These are phyloP conservation scores for Pluvianellus socialis DNA, from an alignment of 2,113 vertebrate species.

Conservation along the genomic window DNA sequence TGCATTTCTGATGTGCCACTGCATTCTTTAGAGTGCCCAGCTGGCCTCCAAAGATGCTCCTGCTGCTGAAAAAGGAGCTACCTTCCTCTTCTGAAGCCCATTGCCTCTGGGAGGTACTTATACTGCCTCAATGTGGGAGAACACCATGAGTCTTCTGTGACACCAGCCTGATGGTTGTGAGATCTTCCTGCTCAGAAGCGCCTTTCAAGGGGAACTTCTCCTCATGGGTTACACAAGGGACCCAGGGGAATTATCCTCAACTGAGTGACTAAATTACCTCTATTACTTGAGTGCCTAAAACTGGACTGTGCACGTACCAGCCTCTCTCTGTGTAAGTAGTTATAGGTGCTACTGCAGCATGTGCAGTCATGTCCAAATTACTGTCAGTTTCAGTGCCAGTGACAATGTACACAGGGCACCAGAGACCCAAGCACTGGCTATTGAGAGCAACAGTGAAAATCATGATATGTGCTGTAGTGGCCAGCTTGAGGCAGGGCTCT, in stretches of 20 bases:
- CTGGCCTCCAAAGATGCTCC: background rate
- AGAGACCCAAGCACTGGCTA: background rate
- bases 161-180: background rate
- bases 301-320: background rate
- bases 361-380: background rate
- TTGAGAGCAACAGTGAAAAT: background rate
- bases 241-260: background rate
- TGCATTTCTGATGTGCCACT: background rate
- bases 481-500: fast-evolving
- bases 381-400: background rate
- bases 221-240: fast-evolving
- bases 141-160: fast-evolving
- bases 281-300: background rate
- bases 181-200: background rate
- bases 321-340: background rate
- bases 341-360: background rate
- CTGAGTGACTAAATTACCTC: background rate
- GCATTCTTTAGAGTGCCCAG: background rate
- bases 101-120: background rate
- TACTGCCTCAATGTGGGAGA: fast-evolving
- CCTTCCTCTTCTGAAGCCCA: background rate
- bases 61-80: background rate
- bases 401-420: background rate
- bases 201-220: background rate
- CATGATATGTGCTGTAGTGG: too few species aligned